A percentile compares a stretch with the other conserved stretches of the same genome.
phyloP scores from a whole-genome alignment of 2,113 vertebrate genomes.

The Loxodonta africana region DNA sequence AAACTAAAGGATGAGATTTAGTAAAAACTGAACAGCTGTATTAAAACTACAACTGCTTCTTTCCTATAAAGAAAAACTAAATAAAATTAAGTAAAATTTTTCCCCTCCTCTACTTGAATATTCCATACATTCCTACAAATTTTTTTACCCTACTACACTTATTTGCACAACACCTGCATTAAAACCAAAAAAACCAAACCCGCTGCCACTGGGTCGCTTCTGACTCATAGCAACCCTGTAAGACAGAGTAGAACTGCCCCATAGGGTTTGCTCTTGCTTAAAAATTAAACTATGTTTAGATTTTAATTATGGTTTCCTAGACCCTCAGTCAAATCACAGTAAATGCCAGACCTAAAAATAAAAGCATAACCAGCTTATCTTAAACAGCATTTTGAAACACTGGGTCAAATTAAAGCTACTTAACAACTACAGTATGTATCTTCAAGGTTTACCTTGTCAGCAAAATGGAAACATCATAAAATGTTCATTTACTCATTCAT shows the following conservation, averaged over 20 bases:
- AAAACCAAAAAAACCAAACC: no score
- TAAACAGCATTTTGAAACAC: constrained; percentile 53
- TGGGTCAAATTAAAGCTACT: neutral
- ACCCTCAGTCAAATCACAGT: neutral
- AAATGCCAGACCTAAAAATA: constrained; percentile 4
- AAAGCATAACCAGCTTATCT: neutral
- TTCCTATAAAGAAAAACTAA: neutral
- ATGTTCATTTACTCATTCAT: neutral
- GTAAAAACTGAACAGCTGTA: neutral
- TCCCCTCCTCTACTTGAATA: neutral
- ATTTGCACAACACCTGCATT: neutral
- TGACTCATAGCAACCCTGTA: no score
- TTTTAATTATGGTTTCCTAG: constrained; percentile 52
- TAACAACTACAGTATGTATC: neutral
- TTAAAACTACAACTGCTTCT: neutral
- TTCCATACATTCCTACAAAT: neutral
- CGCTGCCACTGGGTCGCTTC: no score
- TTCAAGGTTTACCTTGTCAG: neutral
- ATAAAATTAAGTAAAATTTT: neutral
- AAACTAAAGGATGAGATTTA: neutral
- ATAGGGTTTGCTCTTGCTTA: constrained; percentile 11
- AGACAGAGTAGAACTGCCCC: no score
- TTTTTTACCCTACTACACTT: neutral
- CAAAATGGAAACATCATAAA: constrained; percentile 28
- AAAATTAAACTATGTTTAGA: neutral